Evolutionary conservation across 2,888 invertebrate genomes (phyloP), one percentile per base, ranked within the genome.

Genomic region (Epinotia ramella): DNA sequence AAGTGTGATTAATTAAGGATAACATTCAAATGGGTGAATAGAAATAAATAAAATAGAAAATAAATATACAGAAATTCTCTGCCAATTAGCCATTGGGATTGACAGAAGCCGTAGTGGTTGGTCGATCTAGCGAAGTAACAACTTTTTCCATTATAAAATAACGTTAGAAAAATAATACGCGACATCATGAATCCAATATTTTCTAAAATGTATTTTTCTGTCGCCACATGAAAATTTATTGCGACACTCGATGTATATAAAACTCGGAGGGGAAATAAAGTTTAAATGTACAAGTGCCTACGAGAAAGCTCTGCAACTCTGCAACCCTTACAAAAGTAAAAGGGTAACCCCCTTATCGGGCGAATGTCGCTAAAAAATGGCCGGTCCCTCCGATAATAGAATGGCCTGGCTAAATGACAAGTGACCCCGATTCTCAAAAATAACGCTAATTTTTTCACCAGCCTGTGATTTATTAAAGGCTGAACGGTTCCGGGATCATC

Each of bases 401-500:
- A 83, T 79, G 84, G 81, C 80, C 78, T 77, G 75, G 78, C 80
- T 64, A 84, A 86, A 86, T 86, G 87, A 84, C 87, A 82, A 85
- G 81, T 84, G 86, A 83, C 83, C 84, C 80, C 79, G 81, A 81
- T 83, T 81, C 80, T 80, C 79, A 83, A 88, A 89, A 89, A 90
- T 87, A 87, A 86, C 86, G 88, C 85, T 84, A 89, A 89, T 90
- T 89, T 88, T 86, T 86, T 81, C 82, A 82, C 81, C 83, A 76
- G 44, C 78, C 78, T 77, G 85, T 89, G 90, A 92, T 91, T 91
- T 90, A 91, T 91, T 83, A 84, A 77, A 83, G 85, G 81, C 79
- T 84, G 82, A 85, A 84, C 87, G 87, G 85, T 87, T 87, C 82
- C 79, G 81, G 83, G 79, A 80, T 81, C 79, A 80, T 81, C 79